These are phyloP conservation scores for Cyphomyrmex costatus DNA, from an alignment of 1,140 invertebrate genomes.

Conservation along the genomic window DNA sequence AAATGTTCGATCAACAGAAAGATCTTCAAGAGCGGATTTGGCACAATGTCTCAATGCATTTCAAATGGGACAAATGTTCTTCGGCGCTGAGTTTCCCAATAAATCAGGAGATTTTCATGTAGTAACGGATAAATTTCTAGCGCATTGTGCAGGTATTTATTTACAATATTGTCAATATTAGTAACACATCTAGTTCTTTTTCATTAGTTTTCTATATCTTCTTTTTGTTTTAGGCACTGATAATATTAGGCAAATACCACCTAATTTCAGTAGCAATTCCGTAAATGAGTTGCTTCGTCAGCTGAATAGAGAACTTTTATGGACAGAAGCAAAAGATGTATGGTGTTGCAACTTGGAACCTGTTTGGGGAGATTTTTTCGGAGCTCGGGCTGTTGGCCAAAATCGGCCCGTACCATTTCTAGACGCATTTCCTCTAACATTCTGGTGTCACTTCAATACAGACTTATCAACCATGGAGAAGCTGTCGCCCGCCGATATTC, in stretches of 20 bases:
- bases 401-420: conserved; percentile 94
- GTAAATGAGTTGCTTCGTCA: conserved; percentile 85
- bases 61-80: conserved; percentile 92
- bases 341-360: conserved; percentile 96
- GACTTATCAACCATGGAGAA: conserved; percentile 61
- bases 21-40: conserved; percentile 91
- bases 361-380: conserved; percentile 96
- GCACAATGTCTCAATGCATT: conserved; percentile 91
- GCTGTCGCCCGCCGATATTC: conserved; percentile 87
- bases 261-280: conserved; percentile 83
- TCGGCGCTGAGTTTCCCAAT: conserved; percentile 91
- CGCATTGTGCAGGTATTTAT: conserved; percentile 90
- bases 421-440: conserved; percentile 95
- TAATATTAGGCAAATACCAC: conserved; percentile 84
- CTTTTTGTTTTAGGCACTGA: conserved; percentile 85
- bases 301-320: conserved; percentile 90
- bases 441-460: conserved; percentile 90
- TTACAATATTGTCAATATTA: conserved; percentile 44
- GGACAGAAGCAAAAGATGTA: conserved; percentile 94
- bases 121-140: conserved; percentile 92
- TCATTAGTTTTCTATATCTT: conserved; percentile 70
- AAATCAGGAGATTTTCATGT: conserved; percentile 89
- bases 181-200: conserved; percentile 2
- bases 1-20: conserved; percentile 91
- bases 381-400: conserved; percentile 91